phyloP scores from a whole-genome alignment of 2,113 vertebrate species.

The Mormoops blainvillei region DNA sequence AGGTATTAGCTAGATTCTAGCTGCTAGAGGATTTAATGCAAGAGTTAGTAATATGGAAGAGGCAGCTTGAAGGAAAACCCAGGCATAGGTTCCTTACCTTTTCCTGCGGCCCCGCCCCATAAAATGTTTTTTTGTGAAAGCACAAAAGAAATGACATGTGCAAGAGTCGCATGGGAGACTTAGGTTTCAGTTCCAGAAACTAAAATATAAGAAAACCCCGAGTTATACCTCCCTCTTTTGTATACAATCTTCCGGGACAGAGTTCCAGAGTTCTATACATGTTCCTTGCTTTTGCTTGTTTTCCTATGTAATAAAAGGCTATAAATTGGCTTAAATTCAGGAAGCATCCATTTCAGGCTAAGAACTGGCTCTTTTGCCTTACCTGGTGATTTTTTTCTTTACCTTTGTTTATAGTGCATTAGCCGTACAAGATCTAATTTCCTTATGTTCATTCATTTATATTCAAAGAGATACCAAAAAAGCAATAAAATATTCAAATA shows the following conservation, averaged over 20 bases:
- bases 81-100: background rate
- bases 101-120: background rate
- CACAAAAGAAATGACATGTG: background rate
- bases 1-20: background rate
- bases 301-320: background rate
- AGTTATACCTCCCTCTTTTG: background rate
- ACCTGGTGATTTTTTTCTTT: background rate
- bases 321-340: background rate
- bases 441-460: background rate
- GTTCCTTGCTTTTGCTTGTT: background rate
- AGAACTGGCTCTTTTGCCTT: background rate
- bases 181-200: background rate
- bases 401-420: background rate
- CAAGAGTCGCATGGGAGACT: background rate
- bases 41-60: background rate
- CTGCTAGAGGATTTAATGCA: background rate
- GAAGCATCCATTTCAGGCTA: background rate
- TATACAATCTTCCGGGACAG: background rate
- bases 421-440: background rate
- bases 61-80: background rate
- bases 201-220: background rate
- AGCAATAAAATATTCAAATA: conserved; percentile 6
- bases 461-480: background rate
- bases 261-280: background rate
- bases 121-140: background rate